Base-by-base conservation (phyloP, 2,113 vertebrate species). In the Ophthalmolycus amberensis region DNA sequence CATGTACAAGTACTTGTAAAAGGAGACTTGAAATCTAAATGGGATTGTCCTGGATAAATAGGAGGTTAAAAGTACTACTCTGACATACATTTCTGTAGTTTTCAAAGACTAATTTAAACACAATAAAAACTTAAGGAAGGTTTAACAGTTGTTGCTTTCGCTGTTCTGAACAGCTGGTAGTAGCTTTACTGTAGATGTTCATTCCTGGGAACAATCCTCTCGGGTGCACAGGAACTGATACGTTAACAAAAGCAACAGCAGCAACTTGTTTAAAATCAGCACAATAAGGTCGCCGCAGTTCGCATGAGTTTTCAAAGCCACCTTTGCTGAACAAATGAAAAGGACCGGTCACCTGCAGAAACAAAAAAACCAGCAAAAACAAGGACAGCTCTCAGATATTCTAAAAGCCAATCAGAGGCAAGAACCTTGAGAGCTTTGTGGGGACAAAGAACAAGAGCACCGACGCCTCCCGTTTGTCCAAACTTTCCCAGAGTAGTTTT, bases 181-280 rank as follows among this genome's bases (percentile, higher is more conserved):
- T 32, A 48, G 75, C 60, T 62, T 42, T 50, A 81, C 29, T 64
- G 50, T 22, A 15, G 14, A 76, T 34, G 71, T 86, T 82, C 74
- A 74, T 80, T 80, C 46, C 62, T 83, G 79, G 85, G 68, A 80
- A 80, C 46, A 62, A 74, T 70, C 75, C 66, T 72, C 71, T 70
- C 50, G 22, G 37, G 32, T 71, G 72, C 63, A 48, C 42, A 64
- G 73, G 71, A 87, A 54, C 71, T 70, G 59, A 82, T 79, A 77
- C 5, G 6, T 85, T 80, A 77, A 63, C 79, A 82, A 44, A 62
- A 77, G 79, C 73, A 83, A 25, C 81, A 76, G 63, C 81, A 77
- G 77, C 68, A 72, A 74, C 22, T 71, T 68, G 66, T 76, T 73
- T 73, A 77, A 80, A 75, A 87, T 82, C 67, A 66, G 74, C 63